Percentiles rank a stretch among this genome's conserved stretches.
These are phyloP conservation scores for Heliangelus exortis DNA, from an alignment of 2,797 vertebrate species.

Conservation along the genomic window DNA sequence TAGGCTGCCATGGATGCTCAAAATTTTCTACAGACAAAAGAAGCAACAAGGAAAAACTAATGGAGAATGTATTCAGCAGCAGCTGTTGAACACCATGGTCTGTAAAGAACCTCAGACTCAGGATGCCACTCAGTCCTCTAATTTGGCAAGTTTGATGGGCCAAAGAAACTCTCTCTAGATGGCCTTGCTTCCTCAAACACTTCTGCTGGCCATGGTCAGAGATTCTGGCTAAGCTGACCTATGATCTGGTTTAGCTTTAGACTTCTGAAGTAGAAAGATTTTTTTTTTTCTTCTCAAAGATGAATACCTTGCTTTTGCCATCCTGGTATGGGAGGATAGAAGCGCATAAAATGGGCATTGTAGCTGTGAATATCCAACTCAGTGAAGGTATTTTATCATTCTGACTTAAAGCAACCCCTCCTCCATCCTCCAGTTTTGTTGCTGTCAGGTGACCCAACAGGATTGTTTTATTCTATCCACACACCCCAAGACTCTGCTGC, in stretches of 20 bases:
- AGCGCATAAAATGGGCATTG: accelerated
- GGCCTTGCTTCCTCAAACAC: no score
- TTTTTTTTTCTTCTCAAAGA: not conserved
- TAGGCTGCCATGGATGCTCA: not conserved
- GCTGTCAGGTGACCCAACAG: not conserved
- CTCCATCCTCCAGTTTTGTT: not conserved
- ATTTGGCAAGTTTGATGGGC: not conserved
- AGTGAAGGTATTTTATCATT: not conserved
- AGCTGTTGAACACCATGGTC: not conserved
- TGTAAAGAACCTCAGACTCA: not conserved
- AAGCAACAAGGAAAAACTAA: not conserved
- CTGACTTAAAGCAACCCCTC: not conserved
- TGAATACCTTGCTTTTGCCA: not conserved
- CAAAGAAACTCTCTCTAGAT: not conserved
- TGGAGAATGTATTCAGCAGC: not conserved
- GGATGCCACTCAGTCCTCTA: not conserved
- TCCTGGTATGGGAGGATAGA: not conserved
- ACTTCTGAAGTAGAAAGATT: not conserved
- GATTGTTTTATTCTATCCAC: not conserved
- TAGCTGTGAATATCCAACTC: not conserved
- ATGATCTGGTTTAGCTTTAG: not conserved
- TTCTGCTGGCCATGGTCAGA: not conserved
- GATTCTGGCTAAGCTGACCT: not conserved
- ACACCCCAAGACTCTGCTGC: not conserved
- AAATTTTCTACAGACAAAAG: not conserved